Evolutionary conservation across 2,888 invertebrate genomes (phyloP), one percentile per base, ranked within the genome.

Genomic region (Athalia circularis): DNA sequence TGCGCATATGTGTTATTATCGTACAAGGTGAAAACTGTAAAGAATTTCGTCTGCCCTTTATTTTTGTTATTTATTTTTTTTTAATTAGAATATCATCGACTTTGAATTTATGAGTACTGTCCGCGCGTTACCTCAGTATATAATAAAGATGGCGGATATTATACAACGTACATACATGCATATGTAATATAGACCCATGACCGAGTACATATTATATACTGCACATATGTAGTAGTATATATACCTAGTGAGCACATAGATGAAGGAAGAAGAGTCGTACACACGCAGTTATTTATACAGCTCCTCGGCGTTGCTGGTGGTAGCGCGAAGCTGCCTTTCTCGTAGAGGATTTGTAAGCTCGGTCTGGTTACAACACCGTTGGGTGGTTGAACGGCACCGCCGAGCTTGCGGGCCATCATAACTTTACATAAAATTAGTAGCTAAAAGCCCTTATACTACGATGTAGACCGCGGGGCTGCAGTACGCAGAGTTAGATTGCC

Each of bases 351-450:
- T 8, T 11, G 13, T 8, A 15, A n/a, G 62, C 6, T 29, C 29
- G 54, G 13, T 5, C 61, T 50, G 75, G 45, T 75, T 75, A 75
- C 75, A 64, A 52, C 52, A 75, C 75, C 75, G 64, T 75, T 75
- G 75, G 62, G 75, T 15, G 50, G 13, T 62, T 62, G 7, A 50
- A 75, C 5, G 50, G 61, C 47, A 75, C 75, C 50, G 11, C 50
- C 11, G 64, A 64, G 75, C 75, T 75, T 50, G 62, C 47, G 50
- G n/a, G 72, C 83, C 81, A 85, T 88, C 89, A 87, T 89, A 89
- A 88, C 86, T 89, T 87, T 88, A 89, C 89, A 89, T 89, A 89
- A 88, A 89, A 89, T 89, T 89, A 89, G 88, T 86, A 87, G 85
- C 88, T 89, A 89, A 89, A 88, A 87, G 88, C 89, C 86, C 86